Conservation (phyloP, 2,113 vertebrate species). For the Trematocara unimaculatum region DNA sequence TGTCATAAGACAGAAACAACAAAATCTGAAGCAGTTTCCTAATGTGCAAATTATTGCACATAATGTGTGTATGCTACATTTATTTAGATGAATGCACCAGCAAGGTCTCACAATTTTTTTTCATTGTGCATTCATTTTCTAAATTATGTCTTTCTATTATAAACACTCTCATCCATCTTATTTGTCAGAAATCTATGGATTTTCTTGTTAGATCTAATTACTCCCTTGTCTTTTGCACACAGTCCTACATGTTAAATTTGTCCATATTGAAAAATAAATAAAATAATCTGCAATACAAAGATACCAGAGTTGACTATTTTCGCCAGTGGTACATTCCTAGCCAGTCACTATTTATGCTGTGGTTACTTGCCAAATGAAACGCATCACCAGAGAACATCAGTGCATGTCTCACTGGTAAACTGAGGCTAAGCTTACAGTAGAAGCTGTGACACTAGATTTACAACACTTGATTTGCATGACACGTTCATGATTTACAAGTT, state of each 20-base stretch:
- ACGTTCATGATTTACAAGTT: background rate
- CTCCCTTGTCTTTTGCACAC: fast-evolving
- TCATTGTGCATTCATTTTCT: background rate
- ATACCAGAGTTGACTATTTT: fast-evolving
- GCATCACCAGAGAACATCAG: fast-evolving
- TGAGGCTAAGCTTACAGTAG: background rate
- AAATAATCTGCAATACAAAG: background rate
- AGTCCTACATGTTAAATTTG: fast-evolving
- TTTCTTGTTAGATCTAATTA: background rate
- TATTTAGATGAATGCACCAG: background rate
- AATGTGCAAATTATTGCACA: background rate
- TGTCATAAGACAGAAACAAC: fast-evolving
- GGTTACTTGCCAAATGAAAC: background rate
- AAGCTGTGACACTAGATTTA: background rate
- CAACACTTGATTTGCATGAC: background rate
- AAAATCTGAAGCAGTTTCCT: background rate
- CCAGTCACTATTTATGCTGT: background rate
- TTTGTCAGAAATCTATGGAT: background rate
- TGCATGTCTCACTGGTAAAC: background rate
- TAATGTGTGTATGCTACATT: background rate
- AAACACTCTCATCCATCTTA: background rate
- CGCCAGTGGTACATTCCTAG: fast-evolving
- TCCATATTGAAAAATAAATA: background rate
- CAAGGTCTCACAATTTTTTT: background rate
- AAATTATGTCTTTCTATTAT: background rate